A percentile compares a stretch with the other conserved stretches of the same genome.
These are phyloP conservation scores for Tachycineta bicolor DNA, from an alignment of 2,113 vertebrate species.

Conservation along the genomic window DNA sequence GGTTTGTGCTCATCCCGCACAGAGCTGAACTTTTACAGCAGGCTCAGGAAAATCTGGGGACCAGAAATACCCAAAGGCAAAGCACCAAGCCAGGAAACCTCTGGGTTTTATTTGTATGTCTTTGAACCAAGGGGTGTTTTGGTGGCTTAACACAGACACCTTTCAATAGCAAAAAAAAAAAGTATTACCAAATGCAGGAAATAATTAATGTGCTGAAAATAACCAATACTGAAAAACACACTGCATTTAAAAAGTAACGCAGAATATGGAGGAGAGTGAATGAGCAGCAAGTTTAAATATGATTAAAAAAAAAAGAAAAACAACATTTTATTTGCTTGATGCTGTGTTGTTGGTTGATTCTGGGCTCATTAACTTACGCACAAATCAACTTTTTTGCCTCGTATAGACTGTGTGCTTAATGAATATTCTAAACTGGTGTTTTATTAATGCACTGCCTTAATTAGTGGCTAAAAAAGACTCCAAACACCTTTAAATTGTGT, in stretches of 20 bases:
- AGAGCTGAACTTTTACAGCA: background rate
- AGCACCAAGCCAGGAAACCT: background rate
- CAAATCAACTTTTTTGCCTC: conserved; percentile 12
- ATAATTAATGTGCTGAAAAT: background rate
- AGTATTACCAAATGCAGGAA: background rate
- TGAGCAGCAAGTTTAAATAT: background rate
- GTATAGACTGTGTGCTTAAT: background rate
- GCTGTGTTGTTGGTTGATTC: background rate
- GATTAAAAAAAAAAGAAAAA: no score
- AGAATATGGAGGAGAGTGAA: background rate
- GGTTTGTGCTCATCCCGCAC: background rate
- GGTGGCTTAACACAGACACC: background rate
- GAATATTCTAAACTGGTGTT: conserved; percentile 16
- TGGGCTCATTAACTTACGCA: background rate
- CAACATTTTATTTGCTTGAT: background rate
- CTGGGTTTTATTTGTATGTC: background rate
- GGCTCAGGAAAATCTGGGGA: background rate
- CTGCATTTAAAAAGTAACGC: background rate
- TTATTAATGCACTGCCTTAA: conserved; percentile 48
- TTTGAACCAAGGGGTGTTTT: background rate
- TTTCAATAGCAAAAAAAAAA: background rate
- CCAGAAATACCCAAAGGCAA: background rate
- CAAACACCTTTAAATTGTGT: conserved; percentile 38
- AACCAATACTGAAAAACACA: background rate
- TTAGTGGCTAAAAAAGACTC: conserved; percentile 31